These are phyloP conservation scores for Salticus scenicus DNA, from an alignment of 2,888 invertebrate species.

Conservation along the genomic window DNA sequence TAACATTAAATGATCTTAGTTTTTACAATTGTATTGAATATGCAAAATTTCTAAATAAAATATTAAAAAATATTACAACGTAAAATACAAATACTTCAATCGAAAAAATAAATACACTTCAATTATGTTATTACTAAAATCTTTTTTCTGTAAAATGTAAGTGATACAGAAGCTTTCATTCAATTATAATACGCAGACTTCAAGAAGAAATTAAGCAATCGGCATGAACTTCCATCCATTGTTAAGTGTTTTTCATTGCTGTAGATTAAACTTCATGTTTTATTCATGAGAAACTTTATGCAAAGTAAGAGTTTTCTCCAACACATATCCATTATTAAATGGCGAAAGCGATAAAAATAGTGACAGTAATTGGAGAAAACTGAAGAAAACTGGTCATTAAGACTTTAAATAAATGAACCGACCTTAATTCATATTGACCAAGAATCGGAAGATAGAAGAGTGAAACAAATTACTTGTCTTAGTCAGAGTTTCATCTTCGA, in stretches of 20 bases:
- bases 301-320: constrained; percentile 28
- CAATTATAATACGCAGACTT: neutral
- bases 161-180: too few species aligned
- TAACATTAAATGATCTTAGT: too few species aligned
- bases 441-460: neutral
- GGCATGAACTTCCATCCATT: constrained; percentile 31
- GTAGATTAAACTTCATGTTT: constrained; percentile 36
- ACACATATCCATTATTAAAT: constrained; percentile 43
- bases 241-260: constrained; percentile 40
- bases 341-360: neutral
- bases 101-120: too few species aligned
- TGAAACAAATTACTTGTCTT: neutral
- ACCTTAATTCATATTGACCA: constrained; percentile 12
- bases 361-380: constrained; percentile 11
- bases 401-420: constrained; percentile 23
- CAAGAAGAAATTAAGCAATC: constrained; percentile 1
- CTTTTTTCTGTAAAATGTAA: too few species aligned
- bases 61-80: too few species aligned
- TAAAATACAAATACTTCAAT: too few species aligned
- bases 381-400: constrained; percentile 20
- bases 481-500: neutral
- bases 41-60: too few species aligned
- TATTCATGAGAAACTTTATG: constrained; percentile 40
- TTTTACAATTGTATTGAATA: too few species aligned
- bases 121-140: too few species aligned